Evolutionary conservation across 1,140 invertebrate genomes (phyloP).

Genomic region (Temnothorax curvispinosus): DNA sequence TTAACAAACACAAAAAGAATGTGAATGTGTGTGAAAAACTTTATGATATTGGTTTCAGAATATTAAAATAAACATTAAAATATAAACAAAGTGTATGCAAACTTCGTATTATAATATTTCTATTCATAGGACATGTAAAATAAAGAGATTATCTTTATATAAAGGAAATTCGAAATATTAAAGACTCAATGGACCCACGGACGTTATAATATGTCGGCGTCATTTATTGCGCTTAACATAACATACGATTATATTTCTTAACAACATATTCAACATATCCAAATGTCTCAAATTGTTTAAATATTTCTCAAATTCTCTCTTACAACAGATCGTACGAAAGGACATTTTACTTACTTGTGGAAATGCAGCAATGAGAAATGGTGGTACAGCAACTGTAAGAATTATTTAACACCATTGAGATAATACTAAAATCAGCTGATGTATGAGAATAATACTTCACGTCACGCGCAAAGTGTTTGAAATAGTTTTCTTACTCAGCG

Average conservation of each 20-base stretch:
- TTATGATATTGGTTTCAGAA: not conserved
- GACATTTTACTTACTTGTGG: conserved; percentile 61
- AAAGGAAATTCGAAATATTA: not conserved
- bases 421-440: not conserved
- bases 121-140: not conserved
- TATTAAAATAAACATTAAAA: not conserved
- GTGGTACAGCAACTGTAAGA: conserved; percentile 7
- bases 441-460: not conserved
- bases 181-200: not conserved
- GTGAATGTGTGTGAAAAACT: not conserved
- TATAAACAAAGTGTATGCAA: not conserved
- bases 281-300: not conserved
- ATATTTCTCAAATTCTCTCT: not conserved
- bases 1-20: not conserved
- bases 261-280: not conserved
- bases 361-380: not conserved
- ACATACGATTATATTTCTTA: not conserved
- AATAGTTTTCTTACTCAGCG: conserved; percentile 46
- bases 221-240: not conserved
- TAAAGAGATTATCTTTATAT: conserved; percentile 13
- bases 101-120: not conserved
- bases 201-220: not conserved
- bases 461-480: not conserved
- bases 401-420: not conserved
- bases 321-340: not conserved